Evolutionary conservation across 2,888 invertebrate genomes (phyloP).

Genomic region (Andrena camellia): DNA sequence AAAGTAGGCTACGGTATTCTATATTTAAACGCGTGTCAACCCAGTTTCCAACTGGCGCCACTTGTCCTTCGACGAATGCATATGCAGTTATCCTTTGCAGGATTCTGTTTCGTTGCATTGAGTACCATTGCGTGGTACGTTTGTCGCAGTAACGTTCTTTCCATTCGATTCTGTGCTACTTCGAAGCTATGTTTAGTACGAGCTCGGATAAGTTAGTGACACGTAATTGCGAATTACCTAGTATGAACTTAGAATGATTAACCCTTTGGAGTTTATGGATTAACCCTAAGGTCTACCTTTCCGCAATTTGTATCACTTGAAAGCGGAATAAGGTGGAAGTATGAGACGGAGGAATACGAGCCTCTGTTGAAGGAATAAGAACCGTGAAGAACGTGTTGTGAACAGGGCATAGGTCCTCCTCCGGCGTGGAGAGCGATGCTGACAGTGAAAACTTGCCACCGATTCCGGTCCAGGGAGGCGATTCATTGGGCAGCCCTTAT

Average conservation of each 20-base stretch:
- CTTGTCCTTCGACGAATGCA: background rate
- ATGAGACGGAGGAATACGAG: background rate
- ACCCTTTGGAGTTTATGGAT: too few species aligned
- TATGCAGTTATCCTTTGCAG: background rate
- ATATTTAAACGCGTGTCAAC: background rate
- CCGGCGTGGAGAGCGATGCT: constrained; percentile 86
- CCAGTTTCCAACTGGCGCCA: background rate
- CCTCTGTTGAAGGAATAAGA: background rate
- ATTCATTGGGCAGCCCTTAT: constrained; percentile 88
- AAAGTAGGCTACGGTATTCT: constrained; percentile 20
- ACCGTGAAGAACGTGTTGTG: constrained; percentile 45
- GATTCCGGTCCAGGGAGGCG: constrained; percentile 87
- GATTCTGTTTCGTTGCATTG: background rate
- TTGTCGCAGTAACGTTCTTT: background rate
- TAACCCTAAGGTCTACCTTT: too few species aligned
- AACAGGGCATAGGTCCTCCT: constrained; percentile 83
- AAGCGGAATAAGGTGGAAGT: background rate
- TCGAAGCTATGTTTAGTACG: too few species aligned
- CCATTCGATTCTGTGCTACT: background rate
- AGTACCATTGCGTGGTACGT: background rate
- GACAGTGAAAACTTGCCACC: constrained; percentile 89
- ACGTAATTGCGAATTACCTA: too few species aligned
- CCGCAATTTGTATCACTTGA: background rate
- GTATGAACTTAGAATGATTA: too few species aligned
- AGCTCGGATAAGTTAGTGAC: too few species aligned